Conservation (phyloP, 2,797 vertebrate genomes). For the Steatocranus sp. region DNA sequence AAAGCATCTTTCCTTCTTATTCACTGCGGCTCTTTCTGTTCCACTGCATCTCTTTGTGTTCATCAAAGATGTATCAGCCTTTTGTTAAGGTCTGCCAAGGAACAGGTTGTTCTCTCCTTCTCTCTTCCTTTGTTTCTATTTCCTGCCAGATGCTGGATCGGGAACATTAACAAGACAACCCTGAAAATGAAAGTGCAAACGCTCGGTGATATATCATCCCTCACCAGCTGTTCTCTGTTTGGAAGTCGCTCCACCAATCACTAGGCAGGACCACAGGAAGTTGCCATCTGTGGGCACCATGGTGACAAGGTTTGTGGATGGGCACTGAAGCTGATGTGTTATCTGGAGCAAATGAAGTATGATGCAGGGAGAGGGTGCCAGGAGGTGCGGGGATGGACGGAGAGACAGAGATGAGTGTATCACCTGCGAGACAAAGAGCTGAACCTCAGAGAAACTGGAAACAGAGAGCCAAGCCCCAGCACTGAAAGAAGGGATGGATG, state of each 20-base stretch:
- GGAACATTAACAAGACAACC: conserved; percentile 71
- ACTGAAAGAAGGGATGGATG: conserved; percentile 14
- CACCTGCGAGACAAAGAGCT: conserved; percentile 39
- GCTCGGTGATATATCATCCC: conserved; percentile 70
- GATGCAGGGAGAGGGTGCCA: conserved; percentile 1
- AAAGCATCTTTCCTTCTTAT: conserved; percentile 21
- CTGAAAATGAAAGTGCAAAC: conserved; percentile 73
- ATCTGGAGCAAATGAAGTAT: conserved; percentile 60
- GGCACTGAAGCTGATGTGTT: conserved; percentile 55
- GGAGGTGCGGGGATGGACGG: conserved; percentile 2
- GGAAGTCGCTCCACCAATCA: conserved; percentile 68
- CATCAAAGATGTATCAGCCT: conserved; percentile 54
- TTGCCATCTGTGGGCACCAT: conserved; percentile 67
- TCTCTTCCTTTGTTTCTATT: conserved; percentile 63
- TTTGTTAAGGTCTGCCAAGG: conserved; percentile 65
- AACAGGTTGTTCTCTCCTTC: conserved; percentile 65
- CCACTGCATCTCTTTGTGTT: conserved; percentile 27
- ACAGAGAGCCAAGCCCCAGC: conserved; percentile 16
- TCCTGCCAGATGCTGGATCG: conserved; percentile 74
- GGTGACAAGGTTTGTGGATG: conserved; percentile 60
- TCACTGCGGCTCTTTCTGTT: conserved; percentile 10
- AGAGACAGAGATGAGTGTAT: conserved; percentile 19
- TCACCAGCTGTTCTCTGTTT: conserved; percentile 72
- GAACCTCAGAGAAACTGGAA: background rate
- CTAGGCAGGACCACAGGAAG: conserved; percentile 65